Evolutionary conservation across 1,140 invertebrate genomes (phyloP).

Genomic region (Venturia canescens): DNA sequence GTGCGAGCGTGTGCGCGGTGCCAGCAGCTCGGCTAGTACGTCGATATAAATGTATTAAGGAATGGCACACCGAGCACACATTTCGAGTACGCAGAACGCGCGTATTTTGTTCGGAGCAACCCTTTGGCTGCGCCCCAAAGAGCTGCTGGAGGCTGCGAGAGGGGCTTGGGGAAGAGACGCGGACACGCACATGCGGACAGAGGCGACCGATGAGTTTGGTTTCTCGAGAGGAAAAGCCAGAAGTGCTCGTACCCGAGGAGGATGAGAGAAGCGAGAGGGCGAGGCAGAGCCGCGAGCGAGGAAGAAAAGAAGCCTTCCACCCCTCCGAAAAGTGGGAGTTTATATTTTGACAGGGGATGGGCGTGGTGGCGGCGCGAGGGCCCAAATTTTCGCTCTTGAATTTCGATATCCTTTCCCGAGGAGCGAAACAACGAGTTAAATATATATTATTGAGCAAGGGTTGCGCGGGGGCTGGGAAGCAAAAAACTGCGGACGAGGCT

Average conservation of each 20-base stretch:
- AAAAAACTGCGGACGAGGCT: too few species aligned
- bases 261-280: conserved; percentile 31
- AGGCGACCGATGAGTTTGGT: too few species aligned
- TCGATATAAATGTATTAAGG: background rate
- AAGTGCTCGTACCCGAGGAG: background rate
- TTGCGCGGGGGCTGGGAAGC: too few species aligned
- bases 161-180: background rate
- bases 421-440: background rate
- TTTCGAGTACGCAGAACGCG: conserved; percentile 7
- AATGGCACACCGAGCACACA: background rate
- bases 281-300: conserved; percentile 1
- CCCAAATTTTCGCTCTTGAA: conserved; percentile 54
- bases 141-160: conserved; percentile 7
- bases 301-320: conserved; percentile 21
- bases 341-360: conserved; percentile 74
- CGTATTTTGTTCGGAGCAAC: conserved; percentile 6
- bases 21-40: too few species aligned
- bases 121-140: conserved; percentile 35
- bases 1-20: conserved; percentile 18
- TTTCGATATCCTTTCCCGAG: conserved; percentile 47
- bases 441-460: too few species aligned
- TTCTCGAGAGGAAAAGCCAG: background rate
- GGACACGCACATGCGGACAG: too few species aligned
- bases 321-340: conserved; percentile 55
- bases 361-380: conserved; percentile 60